phyloP scores from a whole-genome alignment of 2,888 invertebrate species.

The Agrochola lota region DNA sequence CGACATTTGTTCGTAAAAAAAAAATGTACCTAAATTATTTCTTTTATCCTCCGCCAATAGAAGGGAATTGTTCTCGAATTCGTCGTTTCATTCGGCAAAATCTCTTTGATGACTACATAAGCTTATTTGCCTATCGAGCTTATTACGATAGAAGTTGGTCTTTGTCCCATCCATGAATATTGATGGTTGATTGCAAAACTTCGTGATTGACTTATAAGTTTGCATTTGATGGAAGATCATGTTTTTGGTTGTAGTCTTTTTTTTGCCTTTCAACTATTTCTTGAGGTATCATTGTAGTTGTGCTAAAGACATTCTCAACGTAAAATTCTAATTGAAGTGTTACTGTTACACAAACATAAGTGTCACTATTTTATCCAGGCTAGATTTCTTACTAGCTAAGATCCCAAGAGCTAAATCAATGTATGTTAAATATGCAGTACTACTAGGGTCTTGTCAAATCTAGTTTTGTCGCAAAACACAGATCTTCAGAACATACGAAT shows the following conservation, averaged over 20 bases:
- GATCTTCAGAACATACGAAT: not conserved
- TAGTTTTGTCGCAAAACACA: not conserved
- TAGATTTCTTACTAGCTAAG: not conserved
- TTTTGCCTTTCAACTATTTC: not conserved
- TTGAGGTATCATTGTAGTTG: too few relatives aligned
- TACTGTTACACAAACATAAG: too few relatives aligned
- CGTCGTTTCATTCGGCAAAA: conserved; percentile 62
- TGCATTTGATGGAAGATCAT: conserved; percentile 28
- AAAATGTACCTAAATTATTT: conserved; percentile 70
- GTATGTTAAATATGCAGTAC: not conserved
- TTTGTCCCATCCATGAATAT: conserved; percentile 64
- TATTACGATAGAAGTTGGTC: conserved; percentile 57
- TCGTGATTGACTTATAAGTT: conserved; percentile 53
- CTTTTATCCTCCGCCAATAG: conserved; percentile 65
- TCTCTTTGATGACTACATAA: conserved; percentile 72
- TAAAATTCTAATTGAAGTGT: not conserved
- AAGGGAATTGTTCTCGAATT: conserved; percentile 68
- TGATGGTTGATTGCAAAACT: conserved; percentile 56
- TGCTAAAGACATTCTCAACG: not conserved
- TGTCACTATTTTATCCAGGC: not conserved
- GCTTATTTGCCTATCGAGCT: conserved; percentile 67
- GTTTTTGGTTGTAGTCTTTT: conserved; percentile 21
- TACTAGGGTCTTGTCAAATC: not conserved
- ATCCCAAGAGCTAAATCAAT: not conserved
- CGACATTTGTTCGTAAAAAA: conserved; percentile 54